A percentile compares a stretch with the other conserved stretches of the same genome.
Evolutionary conservation across 2,113 vertebrate genomes (phyloP).

Genomic region (Malurus elegans): DNA sequence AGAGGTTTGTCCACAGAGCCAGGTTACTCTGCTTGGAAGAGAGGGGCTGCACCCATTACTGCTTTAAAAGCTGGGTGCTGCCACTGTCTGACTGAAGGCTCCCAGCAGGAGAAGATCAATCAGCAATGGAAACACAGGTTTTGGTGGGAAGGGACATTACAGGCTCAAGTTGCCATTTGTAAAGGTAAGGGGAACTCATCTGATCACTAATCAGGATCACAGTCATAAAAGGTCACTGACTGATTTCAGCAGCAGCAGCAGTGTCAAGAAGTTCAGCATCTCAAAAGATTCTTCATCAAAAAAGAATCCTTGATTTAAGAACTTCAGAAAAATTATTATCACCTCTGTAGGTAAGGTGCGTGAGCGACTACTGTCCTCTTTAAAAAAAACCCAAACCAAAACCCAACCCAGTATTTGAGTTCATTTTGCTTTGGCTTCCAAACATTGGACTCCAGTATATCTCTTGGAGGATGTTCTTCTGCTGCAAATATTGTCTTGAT

Average conservation of each 20-base stretch:
- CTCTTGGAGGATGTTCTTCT: not conserved
- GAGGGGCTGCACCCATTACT: not conserved
- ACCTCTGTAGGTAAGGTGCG: not conserved
- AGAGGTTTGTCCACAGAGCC: not conserved
- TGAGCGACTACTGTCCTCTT: not conserved
- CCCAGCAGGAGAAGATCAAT: not conserved
- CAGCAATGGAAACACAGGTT: not conserved
- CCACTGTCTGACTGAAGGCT: not conserved
- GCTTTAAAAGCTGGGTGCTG: not conserved
- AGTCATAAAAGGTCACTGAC: not conserved
- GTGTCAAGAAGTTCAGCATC: not conserved
- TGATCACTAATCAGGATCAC: not conserved
- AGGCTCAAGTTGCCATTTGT: not conserved
- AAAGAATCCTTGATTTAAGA: not conserved
- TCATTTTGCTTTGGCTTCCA: not conserved
- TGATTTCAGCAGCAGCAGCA: not conserved
- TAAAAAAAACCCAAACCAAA: not conserved
- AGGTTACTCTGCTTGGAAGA: not conserved
- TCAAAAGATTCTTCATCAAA: not conserved
- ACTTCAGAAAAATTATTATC: not conserved
- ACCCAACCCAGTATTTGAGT: not conserved
- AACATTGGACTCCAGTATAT: accelerated
- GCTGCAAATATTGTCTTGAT: not conserved
- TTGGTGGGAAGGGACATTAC: not conserved
- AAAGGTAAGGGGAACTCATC: not conserved